Evolutionary conservation across 2,113 vertebrate genomes (phyloP).

Genomic region (Oncorhynchus kisutch): DNA sequence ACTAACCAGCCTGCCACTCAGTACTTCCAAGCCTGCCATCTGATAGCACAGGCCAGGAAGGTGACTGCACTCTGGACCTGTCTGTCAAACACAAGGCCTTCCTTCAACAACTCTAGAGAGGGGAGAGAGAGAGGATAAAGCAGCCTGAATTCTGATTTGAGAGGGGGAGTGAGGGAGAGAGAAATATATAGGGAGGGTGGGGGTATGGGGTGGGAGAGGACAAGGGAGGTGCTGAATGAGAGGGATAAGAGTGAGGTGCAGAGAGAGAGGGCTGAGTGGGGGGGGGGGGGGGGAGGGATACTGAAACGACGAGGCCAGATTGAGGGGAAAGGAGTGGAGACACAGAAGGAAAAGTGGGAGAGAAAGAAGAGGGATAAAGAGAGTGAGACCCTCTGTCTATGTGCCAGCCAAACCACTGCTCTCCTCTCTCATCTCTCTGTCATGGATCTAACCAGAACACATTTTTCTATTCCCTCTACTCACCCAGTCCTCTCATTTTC

Average conservation of each 20-base stretch:
- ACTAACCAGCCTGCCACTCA: constrained; percentile 64
- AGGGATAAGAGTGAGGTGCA: background rate
- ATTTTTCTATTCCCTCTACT: constrained; percentile 5
- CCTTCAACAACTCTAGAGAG: constrained; percentile 47
- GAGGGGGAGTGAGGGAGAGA: constrained; percentile 29
- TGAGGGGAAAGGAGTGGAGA: constrained; percentile 12
- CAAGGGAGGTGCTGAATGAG: background rate
- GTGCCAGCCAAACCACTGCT: constrained; percentile 35
- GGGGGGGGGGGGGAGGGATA: constrained; percentile 1
- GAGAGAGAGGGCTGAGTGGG: constrained; percentile 9
- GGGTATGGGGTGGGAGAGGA: constrained; percentile 33
- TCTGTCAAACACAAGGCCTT: constrained; percentile 64
- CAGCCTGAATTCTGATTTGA: too few species aligned
- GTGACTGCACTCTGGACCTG: constrained; percentile 64
- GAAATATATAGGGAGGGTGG: constrained; percentile 31
- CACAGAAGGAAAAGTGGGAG: constrained; percentile 5
- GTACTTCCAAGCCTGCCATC: constrained; percentile 39
- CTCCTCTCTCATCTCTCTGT: constrained; percentile 15
- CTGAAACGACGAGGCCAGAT: constrained; percentile 13
- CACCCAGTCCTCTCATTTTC: constrained; percentile 23
- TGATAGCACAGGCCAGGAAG: constrained; percentile 62
- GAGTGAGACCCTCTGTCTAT: constrained; percentile 15
- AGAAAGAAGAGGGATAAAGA: background rate
- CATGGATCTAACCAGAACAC: constrained; percentile 5
- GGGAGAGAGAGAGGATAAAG: constrained; percentile 32